Percentiles rank a stretch among this genome's conserved stretches.
phyloP scores from a whole-genome alignment of 2,113 vertebrate species.

The Saccopteryx bilineata region DNA sequence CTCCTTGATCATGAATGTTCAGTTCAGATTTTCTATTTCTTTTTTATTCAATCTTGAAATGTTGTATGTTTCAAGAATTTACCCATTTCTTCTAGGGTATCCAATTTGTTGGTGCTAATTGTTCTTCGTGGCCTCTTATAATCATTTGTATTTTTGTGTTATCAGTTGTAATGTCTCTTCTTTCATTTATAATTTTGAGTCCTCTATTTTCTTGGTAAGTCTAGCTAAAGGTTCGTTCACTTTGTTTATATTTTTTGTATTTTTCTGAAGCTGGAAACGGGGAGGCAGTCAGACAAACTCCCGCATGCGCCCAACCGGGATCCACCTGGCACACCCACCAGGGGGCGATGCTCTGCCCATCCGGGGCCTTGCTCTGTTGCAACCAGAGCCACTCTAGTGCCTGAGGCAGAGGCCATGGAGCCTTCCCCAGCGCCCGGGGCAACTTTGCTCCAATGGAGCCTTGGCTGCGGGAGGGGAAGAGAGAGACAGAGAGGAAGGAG shows the following conservation, averaged over 20 bases:
- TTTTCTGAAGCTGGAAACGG: too few relatives aligned
- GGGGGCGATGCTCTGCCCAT: too few relatives aligned
- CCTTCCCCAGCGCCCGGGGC: too few relatives aligned
- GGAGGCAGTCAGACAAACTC: too few relatives aligned
- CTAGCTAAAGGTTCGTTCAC: background rate
- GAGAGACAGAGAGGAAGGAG: too few relatives aligned
- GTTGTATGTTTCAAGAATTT: conserved; percentile 9
- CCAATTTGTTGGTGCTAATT: conserved; percentile 8
- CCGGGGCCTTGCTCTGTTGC: too few relatives aligned
- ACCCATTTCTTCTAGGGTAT: conserved; percentile 30
- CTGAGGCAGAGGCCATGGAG: too few relatives aligned
- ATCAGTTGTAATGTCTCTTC: background rate
- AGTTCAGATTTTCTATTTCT: conserved; percentile 8
- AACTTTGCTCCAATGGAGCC: too few relatives aligned
- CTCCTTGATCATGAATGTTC: conserved; percentile 6
- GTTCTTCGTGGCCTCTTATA: background rate
- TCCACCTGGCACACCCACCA: too few relatives aligned
- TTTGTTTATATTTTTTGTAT: background rate
- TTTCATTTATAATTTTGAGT: conserved; percentile 1
- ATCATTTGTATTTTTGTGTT: background rate
- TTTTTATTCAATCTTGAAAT: background rate
- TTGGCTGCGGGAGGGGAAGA: too few relatives aligned
- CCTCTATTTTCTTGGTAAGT: background rate
- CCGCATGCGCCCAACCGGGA: too few relatives aligned
- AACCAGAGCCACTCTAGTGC: too few relatives aligned